Percentiles rank a stretch among this genome's conserved stretches.
Evolutionary conservation across 2,113 vertebrate genomes (phyloP).

Genomic region (Neolamprologus falcicula): DNA sequence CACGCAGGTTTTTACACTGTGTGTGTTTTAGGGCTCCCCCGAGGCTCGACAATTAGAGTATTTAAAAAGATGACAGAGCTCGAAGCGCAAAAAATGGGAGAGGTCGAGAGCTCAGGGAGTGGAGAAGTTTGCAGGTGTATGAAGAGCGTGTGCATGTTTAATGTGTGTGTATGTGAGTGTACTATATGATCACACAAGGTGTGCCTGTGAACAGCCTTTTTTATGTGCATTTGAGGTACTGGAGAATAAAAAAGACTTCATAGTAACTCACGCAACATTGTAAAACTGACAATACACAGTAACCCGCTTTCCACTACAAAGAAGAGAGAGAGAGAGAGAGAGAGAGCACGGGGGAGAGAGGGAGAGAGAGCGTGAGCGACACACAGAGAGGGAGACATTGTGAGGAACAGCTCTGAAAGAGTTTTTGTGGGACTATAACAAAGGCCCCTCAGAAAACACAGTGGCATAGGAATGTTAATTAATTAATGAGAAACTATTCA

Average conservation of each 20-base stretch:
- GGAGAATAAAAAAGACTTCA: not conserved
- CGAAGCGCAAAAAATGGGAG: not conserved
- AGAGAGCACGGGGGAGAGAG: not conserved
- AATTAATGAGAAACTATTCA: constrained; percentile 74
- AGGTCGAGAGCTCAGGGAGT: constrained; percentile 7
- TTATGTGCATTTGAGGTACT: not conserved
- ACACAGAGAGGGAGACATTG: constrained; percentile 38
- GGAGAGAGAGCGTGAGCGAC: not conserved
- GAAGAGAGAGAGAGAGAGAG: not conserved
- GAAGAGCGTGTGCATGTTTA: not conserved
- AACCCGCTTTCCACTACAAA: constrained; percentile 36
- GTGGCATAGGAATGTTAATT: constrained; percentile 74
- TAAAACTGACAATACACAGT: constrained; percentile 11
- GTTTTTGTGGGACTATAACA: constrained; percentile 65
- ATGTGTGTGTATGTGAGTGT: not conserved
- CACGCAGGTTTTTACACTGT: constrained; percentile 33
- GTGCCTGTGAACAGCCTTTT: not conserved
- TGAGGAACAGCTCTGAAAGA: constrained; percentile 64
- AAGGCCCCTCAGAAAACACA: constrained; percentile 69
- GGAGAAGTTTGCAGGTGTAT: constrained; percentile 47
- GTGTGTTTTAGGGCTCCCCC: constrained; percentile 29
- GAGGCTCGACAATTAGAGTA: constrained; percentile 54
- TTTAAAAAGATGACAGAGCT: constrained; percentile 63
- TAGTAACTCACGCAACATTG: constrained; percentile 2
- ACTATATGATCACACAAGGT: not conserved